phyloP scores from a whole-genome alignment of 2,797 vertebrate species.

The Pangasius macronema region DNA sequence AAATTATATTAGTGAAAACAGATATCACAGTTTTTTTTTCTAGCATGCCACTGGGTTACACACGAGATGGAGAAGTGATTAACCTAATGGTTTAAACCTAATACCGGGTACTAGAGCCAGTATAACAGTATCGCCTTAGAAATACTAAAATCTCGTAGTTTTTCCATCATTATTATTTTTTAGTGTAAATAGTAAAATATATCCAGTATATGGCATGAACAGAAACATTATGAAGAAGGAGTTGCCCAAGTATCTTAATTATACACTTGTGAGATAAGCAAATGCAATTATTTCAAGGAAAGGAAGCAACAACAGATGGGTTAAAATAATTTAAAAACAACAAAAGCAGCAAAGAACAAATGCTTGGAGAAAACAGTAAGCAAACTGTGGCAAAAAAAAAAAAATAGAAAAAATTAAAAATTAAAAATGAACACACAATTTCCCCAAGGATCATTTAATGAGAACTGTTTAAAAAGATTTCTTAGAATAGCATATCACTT shows the following conservation, averaged over 20 bases:
- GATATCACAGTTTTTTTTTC: not conserved
- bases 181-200: not conserved
- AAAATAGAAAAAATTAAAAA: not conserved
- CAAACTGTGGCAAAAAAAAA: not conserved
- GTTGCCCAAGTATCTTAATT: not conserved
- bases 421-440: not conserved
- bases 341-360: not conserved
- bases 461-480: not conserved
- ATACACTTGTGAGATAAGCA: not conserved
- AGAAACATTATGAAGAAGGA: not conserved
- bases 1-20: not conserved
- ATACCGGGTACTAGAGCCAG: not conserved
- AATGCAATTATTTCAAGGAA: not conserved
- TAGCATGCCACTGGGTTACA: not conserved
- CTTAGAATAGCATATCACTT: not conserved
- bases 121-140: not conserved
- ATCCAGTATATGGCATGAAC: not conserved
- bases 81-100: not conserved
- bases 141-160: not conserved
- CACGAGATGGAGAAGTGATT: not conserved
- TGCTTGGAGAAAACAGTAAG: not conserved
- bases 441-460: not conserved
- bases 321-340: not conserved
- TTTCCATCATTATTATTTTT: not conserved
- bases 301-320: not conserved